Evolutionary conservation across 1,140 invertebrate genomes (phyloP).

Genomic region (Galendromus occidentalis): DNA sequence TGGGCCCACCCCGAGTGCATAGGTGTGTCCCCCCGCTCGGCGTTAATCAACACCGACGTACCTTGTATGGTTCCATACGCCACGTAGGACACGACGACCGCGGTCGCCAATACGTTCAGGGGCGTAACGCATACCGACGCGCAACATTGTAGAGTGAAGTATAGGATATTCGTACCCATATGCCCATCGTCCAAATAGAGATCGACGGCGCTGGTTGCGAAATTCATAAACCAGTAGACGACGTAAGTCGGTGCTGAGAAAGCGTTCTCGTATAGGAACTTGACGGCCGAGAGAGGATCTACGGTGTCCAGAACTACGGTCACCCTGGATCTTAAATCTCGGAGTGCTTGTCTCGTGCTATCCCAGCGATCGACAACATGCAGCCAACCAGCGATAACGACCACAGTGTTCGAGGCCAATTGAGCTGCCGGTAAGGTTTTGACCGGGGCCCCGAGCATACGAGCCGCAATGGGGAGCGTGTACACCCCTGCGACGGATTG

Average conservation of each 20-base stretch:
- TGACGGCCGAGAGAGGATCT: constrained; percentile 25
- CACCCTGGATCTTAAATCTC: too few relatives aligned
- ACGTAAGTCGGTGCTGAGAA: constrained; percentile 26
- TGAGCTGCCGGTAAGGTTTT: constrained; percentile 30
- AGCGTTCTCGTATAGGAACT: too few relatives aligned
- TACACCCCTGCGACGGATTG: constrained; percentile 29
- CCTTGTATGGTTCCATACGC: constrained; percentile 23
- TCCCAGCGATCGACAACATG: constrained; percentile 30
- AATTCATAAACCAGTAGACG: constrained; percentile 31
- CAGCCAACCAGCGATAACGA: constrained; percentile 29
- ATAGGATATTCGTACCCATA: constrained; percentile 28
- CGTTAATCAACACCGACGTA: neutral
- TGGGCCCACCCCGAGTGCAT: constrained; percentile 36
- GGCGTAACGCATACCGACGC: constrained; percentile 32
- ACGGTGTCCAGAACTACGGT: constrained; percentile 23
- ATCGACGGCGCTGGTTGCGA: constrained; percentile 27
- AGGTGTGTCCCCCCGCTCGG: constrained; percentile 24
- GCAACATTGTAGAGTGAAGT: constrained; percentile 28
- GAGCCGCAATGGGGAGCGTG: constrained; percentile 31
- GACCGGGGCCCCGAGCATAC: constrained; percentile 29
- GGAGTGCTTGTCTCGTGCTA: constrained; percentile 18
- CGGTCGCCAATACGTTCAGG: constrained; percentile 34
- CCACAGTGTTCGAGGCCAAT: constrained; percentile 30
- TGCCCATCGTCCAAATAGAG: constrained; percentile 12
- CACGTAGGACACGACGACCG: constrained; percentile 33